Evolutionary conservation across 2,797 vertebrate genomes (phyloP).

Genomic region (Mormyrops attenuatus): DNA sequence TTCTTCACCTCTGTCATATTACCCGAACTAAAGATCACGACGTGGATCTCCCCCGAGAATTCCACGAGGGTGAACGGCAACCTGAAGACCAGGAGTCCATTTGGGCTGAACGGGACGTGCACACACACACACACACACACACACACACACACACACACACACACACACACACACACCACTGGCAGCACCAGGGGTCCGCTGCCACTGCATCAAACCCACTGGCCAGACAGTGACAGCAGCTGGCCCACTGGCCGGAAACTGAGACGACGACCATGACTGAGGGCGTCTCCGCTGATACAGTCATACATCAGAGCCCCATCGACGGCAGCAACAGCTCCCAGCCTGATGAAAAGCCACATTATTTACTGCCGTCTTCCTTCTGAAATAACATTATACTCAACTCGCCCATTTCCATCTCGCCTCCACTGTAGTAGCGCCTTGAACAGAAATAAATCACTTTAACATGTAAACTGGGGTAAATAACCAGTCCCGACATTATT

Average conservation of each 20-base stretch:
- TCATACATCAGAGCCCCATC: slow-evolving; percentile 9
- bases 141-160: not conserved
- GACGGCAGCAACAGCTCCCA: not conserved
- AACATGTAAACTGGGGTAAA: slow-evolving; percentile 2
- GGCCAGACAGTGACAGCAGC: not conserved
- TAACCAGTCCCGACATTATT: slow-evolving; percentile 1
- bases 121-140: not conserved
- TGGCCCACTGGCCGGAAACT: not conserved
- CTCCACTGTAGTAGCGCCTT: not conserved
- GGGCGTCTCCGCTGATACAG: not conserved
- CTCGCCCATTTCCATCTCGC: not conserved
- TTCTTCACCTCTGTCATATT: not conserved
- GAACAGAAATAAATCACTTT: slow-evolving; percentile 8
- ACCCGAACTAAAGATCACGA: not conserved
- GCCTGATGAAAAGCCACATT: slow-evolving; percentile 1
- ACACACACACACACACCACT: not conserved
- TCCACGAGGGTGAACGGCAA: not conserved
- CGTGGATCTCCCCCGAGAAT: not conserved
- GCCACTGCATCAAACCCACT: not conserved
- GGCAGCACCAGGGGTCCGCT: not conserved
- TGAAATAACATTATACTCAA: slow-evolving; percentile 14
- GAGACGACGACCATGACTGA: not conserved
- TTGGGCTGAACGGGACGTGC: not conserved
- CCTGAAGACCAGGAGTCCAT: not conserved
- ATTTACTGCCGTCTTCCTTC: slow-evolving; percentile 9